Conservation (phyloP, 2,888 invertebrate genomes). For the Thereva unica region DNA sequence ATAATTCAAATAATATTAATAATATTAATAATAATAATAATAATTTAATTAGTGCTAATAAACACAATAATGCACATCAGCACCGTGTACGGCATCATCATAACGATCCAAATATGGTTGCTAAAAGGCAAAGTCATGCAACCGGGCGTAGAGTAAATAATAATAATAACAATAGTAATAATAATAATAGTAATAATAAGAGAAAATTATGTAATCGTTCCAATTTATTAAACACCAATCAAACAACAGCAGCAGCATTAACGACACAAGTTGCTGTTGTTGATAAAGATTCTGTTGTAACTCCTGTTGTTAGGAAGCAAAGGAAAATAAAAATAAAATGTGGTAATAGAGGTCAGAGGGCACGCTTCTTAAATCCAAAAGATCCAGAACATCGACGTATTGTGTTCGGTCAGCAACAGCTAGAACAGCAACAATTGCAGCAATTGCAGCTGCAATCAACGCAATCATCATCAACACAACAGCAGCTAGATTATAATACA, state of each 20-base stretch:
- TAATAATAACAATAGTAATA: constrained; percentile 44
- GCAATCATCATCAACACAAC: constrained; percentile 13
- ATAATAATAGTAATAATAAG: constrained; percentile 43
- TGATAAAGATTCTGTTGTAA: too few species aligned
- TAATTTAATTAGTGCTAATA: constrained; percentile 53
- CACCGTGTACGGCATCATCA: constrained; percentile 41
- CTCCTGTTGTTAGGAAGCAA: not conserved
- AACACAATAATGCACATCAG: constrained; percentile 22
- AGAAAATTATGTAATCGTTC: constrained; percentile 26
- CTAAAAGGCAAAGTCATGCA: constrained; percentile 17
- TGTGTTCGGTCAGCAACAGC: constrained; percentile 25
- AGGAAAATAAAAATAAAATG: constrained; percentile 16
- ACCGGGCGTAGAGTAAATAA: constrained; percentile 37
- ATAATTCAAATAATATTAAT: constrained; percentile 45
- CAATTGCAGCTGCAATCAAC: constrained; percentile 2
- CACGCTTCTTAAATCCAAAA: constrained; percentile 39
- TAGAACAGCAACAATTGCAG: constrained; percentile 32
- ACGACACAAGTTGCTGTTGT: constrained; percentile 10
- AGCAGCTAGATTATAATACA: constrained; percentile 21
- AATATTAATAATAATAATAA: constrained; percentile 33
- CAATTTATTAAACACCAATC: constrained; percentile 36
- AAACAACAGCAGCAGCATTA: constrained; percentile 45
- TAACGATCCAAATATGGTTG: constrained; percentile 43
- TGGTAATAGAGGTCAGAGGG: constrained; percentile 18
- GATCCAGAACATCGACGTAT: constrained; percentile 39